Base-by-base conservation (phyloP, 2,113 vertebrate genomes). In the Zingel zingel region DNA sequence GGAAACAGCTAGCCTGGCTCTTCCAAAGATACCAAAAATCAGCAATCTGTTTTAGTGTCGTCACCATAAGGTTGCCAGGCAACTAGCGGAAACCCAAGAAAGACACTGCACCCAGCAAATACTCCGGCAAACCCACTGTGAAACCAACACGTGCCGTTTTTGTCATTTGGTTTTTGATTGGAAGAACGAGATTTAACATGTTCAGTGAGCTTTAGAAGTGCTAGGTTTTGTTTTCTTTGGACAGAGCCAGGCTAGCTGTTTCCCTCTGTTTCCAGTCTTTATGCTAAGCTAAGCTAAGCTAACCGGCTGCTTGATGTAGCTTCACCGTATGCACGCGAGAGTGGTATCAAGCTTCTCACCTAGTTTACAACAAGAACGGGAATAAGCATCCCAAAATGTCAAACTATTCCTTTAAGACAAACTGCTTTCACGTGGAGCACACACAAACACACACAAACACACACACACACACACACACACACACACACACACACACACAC, bases 401-500 rank as follows among this genome's bases (percentile, higher is more conserved):
- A 0, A 58, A 53, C 19, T 33, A 16, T 30, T 59, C 4, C 45
- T 71, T 39, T 1, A 53, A 65, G 18, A 63, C 2, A 39, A 69
- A 45, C 16, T 72, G 12, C 39, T 19, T 58, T 21, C 14, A 25
- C 19, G 69, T 15, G 13, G 3, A 53, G 36, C 76, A 30, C 39
- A 43, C 6, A 21, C 39, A 6, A 5, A 33, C 30, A 76, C 21
- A 82, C 68, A 53, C 67, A 76, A 23, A 85, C 74, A 85, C 15
- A 81, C 39, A 21, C 43, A 59, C 57, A 68, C 9, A 21, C 33
- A 45, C 45, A 33, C 75, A 27, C 33, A 33, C 33, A 21, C 39
- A 48, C 27, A 86, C 70, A 36, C 53, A 72, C 33, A 54, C 70
- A 86, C 15, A 76, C 47, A 76, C 58, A 81, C 62, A 69, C 5